Evolutionary conservation across 2,797 vertebrate genomes (phyloP), one percentile per base, ranked within the genome.

Genomic region (Phataginus tricuspis): DNA sequence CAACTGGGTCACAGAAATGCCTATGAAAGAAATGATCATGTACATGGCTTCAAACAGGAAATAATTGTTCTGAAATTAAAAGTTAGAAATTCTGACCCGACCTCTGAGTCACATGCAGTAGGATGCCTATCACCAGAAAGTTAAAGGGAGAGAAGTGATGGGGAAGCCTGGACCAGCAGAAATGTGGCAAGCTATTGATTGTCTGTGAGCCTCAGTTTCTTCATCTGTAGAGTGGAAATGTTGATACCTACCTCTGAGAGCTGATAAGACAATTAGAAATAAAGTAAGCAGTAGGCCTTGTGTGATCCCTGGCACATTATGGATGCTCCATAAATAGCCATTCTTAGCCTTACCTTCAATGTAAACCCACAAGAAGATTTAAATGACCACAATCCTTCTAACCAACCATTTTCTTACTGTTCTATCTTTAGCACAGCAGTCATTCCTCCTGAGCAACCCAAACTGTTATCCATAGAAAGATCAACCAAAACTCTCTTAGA

Each of bases 1-100:
- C 86, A 74, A 96, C 93, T 53, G 78, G 97, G 95, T 97, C 96
- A 95, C 72, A 93, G 88, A 93, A 96, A 66, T 95, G 91, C 94
- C 89, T 96, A 75, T 84, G 95, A 96, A 96, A 97, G 94, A 75
- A 88, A 87, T 57, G 49, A 87, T 85, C 29, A 34, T 7, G 1
- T 9, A 14, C 14, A 2, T 29, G 12, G 25, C 79, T 92, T 96
- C 94, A 96, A 80, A 91, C 18, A 66, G 29, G 25, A 96, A 86
- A 75, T 39, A 83, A 57, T 75, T 79, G 34, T 85, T 77, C 39
- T 68, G 55, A 77, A 94, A 87, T 92, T 59, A 95, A 64, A 96
- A 75, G n/a, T 89, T 63, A 77, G 29, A 75, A 42, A 92, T 61
- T 77, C 59, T 71, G 23, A 74, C 53, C 75, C 91, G 69, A 89